A percentile compares a stretch with the other conserved stretches of the same genome.
phyloP scores from a whole-genome alignment of 1,140 invertebrate species.

The Drosophila repletoides region DNA sequence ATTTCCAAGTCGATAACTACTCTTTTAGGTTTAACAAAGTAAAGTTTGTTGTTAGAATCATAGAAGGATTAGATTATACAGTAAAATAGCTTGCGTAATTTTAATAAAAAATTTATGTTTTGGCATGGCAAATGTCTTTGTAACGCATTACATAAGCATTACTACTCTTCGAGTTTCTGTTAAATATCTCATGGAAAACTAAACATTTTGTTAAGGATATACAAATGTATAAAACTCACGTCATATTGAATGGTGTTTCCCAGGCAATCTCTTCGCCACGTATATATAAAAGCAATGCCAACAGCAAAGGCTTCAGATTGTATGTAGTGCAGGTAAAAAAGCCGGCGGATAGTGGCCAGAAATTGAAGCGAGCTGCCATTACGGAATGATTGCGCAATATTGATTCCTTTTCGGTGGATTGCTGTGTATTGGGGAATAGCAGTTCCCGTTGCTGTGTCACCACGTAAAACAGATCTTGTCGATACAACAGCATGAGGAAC shows the following conservation, averaged over 20 bases:
- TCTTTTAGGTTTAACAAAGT: too few relatives aligned
- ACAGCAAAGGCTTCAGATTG: conserved; percentile 62
- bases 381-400: conserved; percentile 33
- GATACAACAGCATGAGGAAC: conserved; percentile 51
- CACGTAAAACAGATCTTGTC: conserved; percentile 44
- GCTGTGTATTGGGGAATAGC: neutral
- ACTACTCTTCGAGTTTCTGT: too few relatives aligned
- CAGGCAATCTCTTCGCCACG: conserved; percentile 23
- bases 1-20: too few relatives aligned
- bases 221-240: conserved; percentile 44
- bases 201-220: too few relatives aligned
- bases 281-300: conserved; percentile 38
- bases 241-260: conserved; percentile 68
- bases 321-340: conserved; percentile 58
- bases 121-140: too few relatives aligned
- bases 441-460: conserved; percentile 7
- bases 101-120: too few relatives aligned
- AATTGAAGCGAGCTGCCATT: conserved; percentile 59
- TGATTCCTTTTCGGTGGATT: neutral
- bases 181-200: too few relatives aligned
- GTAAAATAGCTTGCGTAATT: too few relatives aligned
- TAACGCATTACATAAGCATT: too few relatives aligned
- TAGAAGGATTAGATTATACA: too few relatives aligned
- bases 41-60: too few relatives aligned
- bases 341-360: conserved; percentile 61